A percentile compares a stretch with the other conserved stretches of the same genome.
phyloP scores from a whole-genome alignment of 1,140 invertebrate species.

The Episyrphus balteatus region DNA sequence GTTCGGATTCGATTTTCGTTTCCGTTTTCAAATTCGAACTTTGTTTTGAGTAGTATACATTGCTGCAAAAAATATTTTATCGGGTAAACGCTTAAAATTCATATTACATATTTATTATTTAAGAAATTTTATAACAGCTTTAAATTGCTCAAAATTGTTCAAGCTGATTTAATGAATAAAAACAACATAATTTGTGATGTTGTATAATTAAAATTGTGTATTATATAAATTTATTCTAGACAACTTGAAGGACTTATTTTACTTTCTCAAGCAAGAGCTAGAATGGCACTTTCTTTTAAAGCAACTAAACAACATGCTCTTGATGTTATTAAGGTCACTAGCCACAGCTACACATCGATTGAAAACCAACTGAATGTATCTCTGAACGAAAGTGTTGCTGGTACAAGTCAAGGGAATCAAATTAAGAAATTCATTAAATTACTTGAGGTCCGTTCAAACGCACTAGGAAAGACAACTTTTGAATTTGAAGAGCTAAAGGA shows the following conservation, averaged over 20 bases:
- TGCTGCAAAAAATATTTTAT: too few relatives aligned
- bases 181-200: too few relatives aligned
- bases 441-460: constrained; percentile 51
- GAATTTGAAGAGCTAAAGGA: constrained; percentile 53
- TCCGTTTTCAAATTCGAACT: too few relatives aligned
- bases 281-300: constrained; percentile 68
- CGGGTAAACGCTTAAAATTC: too few relatives aligned
- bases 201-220: too few relatives aligned
- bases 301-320: constrained; percentile 69
- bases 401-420: constrained; percentile 59
- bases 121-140: too few relatives aligned
- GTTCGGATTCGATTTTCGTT: too few relatives aligned
- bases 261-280: constrained; percentile 79
- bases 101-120: too few relatives aligned
- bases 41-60: too few relatives aligned
- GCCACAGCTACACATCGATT: constrained; percentile 64
- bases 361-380: constrained; percentile 40
- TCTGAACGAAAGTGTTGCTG: constrained; percentile 26
- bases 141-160: too few relatives aligned
- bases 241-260: constrained; percentile 82
- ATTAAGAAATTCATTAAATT: constrained; percentile 64
- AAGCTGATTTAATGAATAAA: too few relatives aligned
- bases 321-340: constrained; percentile 78
- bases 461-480: constrained; percentile 58
- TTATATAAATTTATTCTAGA: constrained; percentile 28